phyloP scores from a whole-genome alignment of 2,113 vertebrate species.

The Ahaetulla prasina region DNA sequence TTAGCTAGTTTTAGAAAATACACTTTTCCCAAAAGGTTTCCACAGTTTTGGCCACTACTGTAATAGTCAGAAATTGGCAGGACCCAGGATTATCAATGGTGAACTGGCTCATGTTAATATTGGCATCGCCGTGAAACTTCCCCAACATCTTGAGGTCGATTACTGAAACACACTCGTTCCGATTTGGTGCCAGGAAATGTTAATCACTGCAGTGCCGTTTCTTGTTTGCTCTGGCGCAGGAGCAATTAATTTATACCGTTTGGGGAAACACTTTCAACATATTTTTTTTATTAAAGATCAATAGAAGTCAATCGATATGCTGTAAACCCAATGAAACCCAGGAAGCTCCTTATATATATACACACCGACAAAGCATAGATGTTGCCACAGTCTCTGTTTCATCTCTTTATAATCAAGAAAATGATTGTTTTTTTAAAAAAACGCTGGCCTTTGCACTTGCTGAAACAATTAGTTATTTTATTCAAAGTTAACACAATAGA shows the following conservation, averaged over 20 bases:
- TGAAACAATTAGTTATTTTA: slow-evolving; percentile 38
- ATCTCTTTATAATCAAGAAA: slow-evolving; percentile 51
- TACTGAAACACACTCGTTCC: slow-evolving; percentile 33
- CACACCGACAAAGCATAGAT: slow-evolving; percentile 26
- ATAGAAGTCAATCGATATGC: slow-evolving; percentile 51
- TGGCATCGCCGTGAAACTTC: slow-evolving; percentile 42
- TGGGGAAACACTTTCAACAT: slow-evolving; percentile 47
- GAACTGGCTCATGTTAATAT: slow-evolving; percentile 23
- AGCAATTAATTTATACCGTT: slow-evolving; percentile 55
- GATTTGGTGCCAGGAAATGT: slow-evolving; percentile 54
- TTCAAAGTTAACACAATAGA: slow-evolving; percentile 43
- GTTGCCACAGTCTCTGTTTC: slow-evolving; percentile 38
- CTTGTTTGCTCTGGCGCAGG: slow-evolving; percentile 43
- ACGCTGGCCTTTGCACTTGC: slow-evolving; percentile 13
- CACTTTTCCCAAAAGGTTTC: too few species aligned
- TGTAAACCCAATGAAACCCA: slow-evolving; percentile 34
- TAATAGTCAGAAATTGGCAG: background rate
- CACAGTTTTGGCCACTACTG: too few species aligned
- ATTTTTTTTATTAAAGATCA: slow-evolving; percentile 62
- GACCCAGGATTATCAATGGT: background rate
- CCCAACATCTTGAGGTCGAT: slow-evolving; percentile 30
- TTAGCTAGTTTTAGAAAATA: too few species aligned
- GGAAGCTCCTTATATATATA: slow-evolving; percentile 45
- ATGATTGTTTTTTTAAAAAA: slow-evolving; percentile 28
- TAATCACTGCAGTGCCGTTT: slow-evolving; percentile 54